Evolutionary conservation across 2,113 vertebrate genomes (phyloP).

Genomic region (Cochlearius cochlearius): DNA sequence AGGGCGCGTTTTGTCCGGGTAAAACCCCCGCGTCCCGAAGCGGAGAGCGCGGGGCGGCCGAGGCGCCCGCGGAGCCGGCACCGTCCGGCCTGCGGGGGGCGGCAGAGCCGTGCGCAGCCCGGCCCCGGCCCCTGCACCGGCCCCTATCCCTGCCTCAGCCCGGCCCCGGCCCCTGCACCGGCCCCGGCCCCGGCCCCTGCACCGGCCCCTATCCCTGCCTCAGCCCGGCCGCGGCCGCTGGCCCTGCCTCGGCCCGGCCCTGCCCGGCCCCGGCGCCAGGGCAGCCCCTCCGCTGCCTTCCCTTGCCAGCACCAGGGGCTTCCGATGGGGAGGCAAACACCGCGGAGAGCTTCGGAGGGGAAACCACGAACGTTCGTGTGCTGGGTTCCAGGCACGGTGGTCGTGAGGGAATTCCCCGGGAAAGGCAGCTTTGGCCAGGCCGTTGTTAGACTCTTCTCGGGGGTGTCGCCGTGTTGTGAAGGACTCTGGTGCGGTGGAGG

Average conservation of each 20-base stretch:
- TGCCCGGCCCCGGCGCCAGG: too few relatives aligned
- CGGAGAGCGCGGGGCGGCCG: too few relatives aligned
- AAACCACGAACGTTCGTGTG: background rate
- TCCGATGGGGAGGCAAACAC: too few relatives aligned
- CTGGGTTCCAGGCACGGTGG: background rate
- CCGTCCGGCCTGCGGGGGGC: constrained; percentile 8
- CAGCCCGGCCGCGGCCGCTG: too few relatives aligned
- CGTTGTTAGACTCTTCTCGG: accelerated
- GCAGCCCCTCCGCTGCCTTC: background rate
- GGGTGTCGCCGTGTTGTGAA: too few relatives aligned
- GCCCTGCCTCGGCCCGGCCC: too few relatives aligned
- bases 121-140: too few relatives aligned
- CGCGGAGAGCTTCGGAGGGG: background rate
- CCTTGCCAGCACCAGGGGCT: background rate
- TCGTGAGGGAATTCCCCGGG: background rate
- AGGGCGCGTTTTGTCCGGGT: background rate
- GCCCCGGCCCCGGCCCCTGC: background rate
- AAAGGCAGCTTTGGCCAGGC: background rate
- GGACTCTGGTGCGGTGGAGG: background rate
- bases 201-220: background rate
- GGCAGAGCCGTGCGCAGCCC: constrained; percentile 4
- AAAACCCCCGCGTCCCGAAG: background rate
- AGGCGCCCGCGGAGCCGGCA: background rate
- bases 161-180: too few relatives aligned
- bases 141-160: background rate